phyloP scores from a whole-genome alignment of 2,797 vertebrate species.

The Hyperoplus lanceolatus region DNA sequence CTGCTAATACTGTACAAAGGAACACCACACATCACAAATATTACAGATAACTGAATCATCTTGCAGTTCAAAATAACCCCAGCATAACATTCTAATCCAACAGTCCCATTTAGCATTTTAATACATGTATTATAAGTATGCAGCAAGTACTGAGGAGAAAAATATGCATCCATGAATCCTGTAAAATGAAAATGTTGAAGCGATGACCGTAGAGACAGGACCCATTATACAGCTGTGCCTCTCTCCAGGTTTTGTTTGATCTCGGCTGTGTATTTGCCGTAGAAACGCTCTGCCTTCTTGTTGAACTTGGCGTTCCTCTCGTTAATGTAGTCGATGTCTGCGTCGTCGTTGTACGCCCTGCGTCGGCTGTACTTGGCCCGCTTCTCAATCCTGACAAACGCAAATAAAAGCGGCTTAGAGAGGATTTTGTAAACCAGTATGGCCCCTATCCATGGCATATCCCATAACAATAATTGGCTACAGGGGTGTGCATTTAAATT shows the following conservation, averaged over 20 bases:
- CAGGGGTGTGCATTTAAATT: conserved; percentile 53
- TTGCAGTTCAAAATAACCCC: conserved; percentile 6
- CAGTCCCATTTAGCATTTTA: background rate
- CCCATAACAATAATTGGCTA: conserved; percentile 63
- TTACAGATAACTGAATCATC: background rate
- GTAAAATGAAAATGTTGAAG: background rate
- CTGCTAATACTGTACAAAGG: conserved; percentile 47
- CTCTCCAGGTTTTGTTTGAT: conserved; percentile 99
- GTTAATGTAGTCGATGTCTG: conserved; percentile 98
- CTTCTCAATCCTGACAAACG: conserved; percentile 91
- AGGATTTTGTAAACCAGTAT: conserved; percentile 43
- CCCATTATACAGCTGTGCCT: conserved; percentile 92
- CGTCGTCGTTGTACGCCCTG: conserved; percentile 95
- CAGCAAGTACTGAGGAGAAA: background rate
- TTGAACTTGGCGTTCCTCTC: conserved; percentile 99
- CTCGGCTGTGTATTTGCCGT: conserved; percentile 97
- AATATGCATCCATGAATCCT: background rate
- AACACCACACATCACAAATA: conserved; percentile 24
- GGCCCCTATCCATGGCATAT: conserved; percentile 46
- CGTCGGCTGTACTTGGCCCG: conserved; percentile 94
- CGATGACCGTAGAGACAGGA: background rate
- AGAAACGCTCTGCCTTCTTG: conserved; percentile 98
- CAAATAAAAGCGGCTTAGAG: conserved; percentile 55
- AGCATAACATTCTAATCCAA: background rate
- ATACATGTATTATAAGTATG: background rate